Evolutionary conservation across 2,797 vertebrate genomes (phyloP).

Genomic region (Salmo trutta): DNA sequence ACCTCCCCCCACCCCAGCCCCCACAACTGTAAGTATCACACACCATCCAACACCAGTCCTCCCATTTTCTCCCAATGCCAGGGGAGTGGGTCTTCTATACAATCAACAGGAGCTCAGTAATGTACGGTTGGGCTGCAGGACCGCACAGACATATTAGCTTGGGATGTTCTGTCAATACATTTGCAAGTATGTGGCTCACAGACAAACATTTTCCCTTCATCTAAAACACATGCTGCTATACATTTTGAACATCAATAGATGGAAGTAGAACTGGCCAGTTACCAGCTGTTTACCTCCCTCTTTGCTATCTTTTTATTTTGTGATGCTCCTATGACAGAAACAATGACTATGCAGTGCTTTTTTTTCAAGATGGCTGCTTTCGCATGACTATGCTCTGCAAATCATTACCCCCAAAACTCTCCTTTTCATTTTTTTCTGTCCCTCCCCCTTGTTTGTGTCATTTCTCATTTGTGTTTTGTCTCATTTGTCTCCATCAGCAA

Average conservation of each 20-base stretch:
- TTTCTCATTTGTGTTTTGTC: slow-evolving; percentile 99
- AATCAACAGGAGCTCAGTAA: background rate
- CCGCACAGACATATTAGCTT: background rate
- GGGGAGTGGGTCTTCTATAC: background rate
- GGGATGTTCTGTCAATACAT: background rate
- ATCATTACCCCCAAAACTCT: slow-evolving; percentile 41
- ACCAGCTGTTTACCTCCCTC: background rate
- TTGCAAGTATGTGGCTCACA: background rate
- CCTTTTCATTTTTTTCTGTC: slow-evolving; percentile 69
- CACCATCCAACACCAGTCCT: slow-evolving; percentile 11
- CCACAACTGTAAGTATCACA: slow-evolving; percentile 91
- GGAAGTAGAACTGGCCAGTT: background rate
- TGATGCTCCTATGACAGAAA: slow-evolving; percentile 19
- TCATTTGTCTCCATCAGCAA: slow-evolving; percentile 98
- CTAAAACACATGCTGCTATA: background rate
- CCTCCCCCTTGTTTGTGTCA: slow-evolving; percentile 88
- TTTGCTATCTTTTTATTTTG: background rate
- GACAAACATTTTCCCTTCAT: background rate
- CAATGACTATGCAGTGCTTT: slow-evolving; percentile 21
- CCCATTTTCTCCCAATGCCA: background rate
- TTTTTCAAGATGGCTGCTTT: slow-evolving; percentile 64
- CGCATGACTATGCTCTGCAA: slow-evolving; percentile 85
- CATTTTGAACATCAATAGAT: too few species aligned
- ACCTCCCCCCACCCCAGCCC: slow-evolving; percentile 95
- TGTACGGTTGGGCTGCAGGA: background rate